These are phyloP conservation scores for Polyommatus icarus DNA, from an alignment of 2,888 invertebrate species.

Conservation along the genomic window DNA sequence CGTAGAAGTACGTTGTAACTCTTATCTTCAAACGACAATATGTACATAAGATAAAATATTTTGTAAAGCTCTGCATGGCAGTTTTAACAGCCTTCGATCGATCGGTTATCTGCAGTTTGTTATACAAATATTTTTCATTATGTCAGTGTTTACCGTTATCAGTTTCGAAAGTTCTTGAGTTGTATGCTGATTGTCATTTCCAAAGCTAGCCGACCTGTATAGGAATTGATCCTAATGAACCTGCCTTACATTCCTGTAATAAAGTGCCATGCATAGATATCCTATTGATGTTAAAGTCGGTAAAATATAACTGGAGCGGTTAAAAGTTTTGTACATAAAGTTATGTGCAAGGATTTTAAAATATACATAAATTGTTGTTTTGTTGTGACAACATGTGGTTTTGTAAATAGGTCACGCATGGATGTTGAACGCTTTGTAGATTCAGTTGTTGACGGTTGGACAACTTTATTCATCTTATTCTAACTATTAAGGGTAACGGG, in stretches of 20 bases:
- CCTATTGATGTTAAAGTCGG: conserved; percentile 67
- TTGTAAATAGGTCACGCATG: conserved; percentile 71
- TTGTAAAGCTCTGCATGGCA: conserved; percentile 68
- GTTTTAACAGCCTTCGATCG: conserved; percentile 48
- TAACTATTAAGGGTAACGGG: conserved; percentile 46
- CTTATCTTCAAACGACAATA: conserved; percentile 80
- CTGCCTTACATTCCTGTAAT: conserved; percentile 39
- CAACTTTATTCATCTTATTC: conserved; percentile 52
- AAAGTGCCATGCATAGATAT: conserved; percentile 61
- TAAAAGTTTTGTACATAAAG: conserved; percentile 65
- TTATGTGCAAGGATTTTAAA: conserved; percentile 70
- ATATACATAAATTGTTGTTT: conserved; percentile 67
- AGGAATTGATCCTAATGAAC: conserved; percentile 58
- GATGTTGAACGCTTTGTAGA: conserved; percentile 59
- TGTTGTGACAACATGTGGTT: conserved; percentile 72
- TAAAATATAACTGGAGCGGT: conserved; percentile 58
- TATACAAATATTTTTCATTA: conserved; percentile 33
- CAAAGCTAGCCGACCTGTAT: conserved; percentile 32
- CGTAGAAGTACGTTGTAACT: conserved; percentile 68
- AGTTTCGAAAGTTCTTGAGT: conserved; percentile 5
- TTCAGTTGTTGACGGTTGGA: conserved; percentile 52
- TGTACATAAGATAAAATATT: conserved; percentile 80
- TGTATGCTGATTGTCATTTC: conserved; percentile 5
- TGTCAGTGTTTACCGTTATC: conserved; percentile 2
- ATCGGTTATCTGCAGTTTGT: conserved; percentile 29